Evolutionary conservation across 2,113 vertebrate species (phyloP), one percentile per base, ranked within the genome.

Genomic region (Carettochelys insculpta): DNA sequence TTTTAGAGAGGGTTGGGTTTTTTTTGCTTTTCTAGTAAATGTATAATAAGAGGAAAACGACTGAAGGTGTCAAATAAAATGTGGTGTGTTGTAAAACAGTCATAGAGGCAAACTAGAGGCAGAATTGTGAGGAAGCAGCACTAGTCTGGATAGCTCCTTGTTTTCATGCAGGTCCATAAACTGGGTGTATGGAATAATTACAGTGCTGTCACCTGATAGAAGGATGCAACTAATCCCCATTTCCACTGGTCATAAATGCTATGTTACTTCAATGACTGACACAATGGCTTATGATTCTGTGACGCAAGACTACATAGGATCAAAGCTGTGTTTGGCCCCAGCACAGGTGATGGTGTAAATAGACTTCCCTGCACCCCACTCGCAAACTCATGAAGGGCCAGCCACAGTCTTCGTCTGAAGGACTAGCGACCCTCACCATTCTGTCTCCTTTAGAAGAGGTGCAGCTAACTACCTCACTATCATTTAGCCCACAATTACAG

Each of bases 1-100:
- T 98, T 98, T 98, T 96, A 98, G 95, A 96, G 94, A 96, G 92
- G 17, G 17, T 53, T 71, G 19, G 12, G 12, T 65, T 65, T 85
- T 95, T 95, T 94, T 91, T 93, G 93, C 92, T 97, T 96, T 97
- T 79, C 92, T 65, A 87, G 90, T 9, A 77, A 95, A 96, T 95
- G 41, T 95, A 92, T 89, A 68, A 83, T 90, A 86, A 92, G 83
- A 96, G 77, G 73, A 96, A 97, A 96, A 83, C 47, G 90, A 92
- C 87, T 68, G 31, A 93, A 95, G 88, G 80, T 94, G 88, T 88
- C 3, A 2, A 92, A 94, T 89, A 80, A 93, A 94, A 93, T 41
- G 89, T 88, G 75, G 76, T 76, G 34, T 75, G 83, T 52, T 90
- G 82, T 87, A 92, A 96, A 94, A 85, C 77, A 92, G 85, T 43